Evolutionary conservation across 2,888 invertebrate species (phyloP), one percentile per base, ranked within the genome.

Genomic region (Ornithoptera alexandrae): DNA sequence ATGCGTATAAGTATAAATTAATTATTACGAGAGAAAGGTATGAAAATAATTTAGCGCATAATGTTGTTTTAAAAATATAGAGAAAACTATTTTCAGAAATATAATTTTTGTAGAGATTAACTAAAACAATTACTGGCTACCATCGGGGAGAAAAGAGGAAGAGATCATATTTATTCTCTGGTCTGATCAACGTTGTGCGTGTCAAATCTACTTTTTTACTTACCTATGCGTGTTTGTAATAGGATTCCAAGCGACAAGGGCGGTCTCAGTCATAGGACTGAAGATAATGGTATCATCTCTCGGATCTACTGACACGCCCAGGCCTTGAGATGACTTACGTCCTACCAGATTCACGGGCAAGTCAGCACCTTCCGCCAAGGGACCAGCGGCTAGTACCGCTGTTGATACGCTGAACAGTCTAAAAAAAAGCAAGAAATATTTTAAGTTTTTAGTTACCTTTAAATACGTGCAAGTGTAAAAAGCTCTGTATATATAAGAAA

Each of bases 251-350:
- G 95, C 93, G 2, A 97, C 97, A 18, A 97, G 89, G 0, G 97
- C 97, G 0, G 97, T 97, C 87, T 97, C 97, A 0, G 95, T 94
- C 63, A 97, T 87, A 0, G 97, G 97, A 72, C 96, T 95, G 85
- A 97, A 97, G 75, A 95, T 92, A 68, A 97, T 93, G 56, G 95
- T 95, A 72, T 96, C 95, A 75, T 96, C 96, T 0, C 93, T 88
- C 0, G 95, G 95, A 74, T 96, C 95, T 0, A 96, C 94, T 0
- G 95, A 94, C 24, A 97, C 79, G 0, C 96, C 96, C 10, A 97
- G 93, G 6, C 97, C 97, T 84, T 97, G 97, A 0, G 97, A 97
- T 0, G 97, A 96, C 85, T 97, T 97, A 79, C 95, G 95, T 0
- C 97, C 97, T 18, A 97, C 96, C 62, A 97, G 89, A 72, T 95